A percentile compares a stretch with the other conserved stretches of the same genome.
These are phyloP conservation scores for Brevimyrus niger DNA, from an alignment of 2,113 vertebrate genomes.

Conservation along the genomic window DNA sequence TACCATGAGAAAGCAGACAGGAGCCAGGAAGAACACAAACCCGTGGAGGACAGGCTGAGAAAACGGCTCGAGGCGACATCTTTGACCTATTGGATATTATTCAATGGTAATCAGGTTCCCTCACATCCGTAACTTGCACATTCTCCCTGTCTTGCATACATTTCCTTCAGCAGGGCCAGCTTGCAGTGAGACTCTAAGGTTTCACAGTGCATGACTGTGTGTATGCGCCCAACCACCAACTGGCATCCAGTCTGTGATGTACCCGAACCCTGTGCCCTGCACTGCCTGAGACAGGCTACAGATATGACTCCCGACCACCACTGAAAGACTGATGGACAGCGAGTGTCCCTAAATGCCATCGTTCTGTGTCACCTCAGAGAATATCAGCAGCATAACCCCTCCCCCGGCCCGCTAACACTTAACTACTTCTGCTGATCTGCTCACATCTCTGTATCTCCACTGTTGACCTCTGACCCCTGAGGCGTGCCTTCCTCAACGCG, in stretches of 20 bases:
- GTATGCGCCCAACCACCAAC: neutral
- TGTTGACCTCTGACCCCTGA: conserved; percentile 18
- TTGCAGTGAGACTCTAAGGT: neutral
- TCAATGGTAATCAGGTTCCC: neutral
- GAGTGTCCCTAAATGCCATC: conserved; percentile 7
- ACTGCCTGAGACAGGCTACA: neutral
- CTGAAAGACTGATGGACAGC: neutral
- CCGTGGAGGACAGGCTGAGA: neutral
- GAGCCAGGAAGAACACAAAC: neutral
- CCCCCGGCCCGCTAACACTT: neutral
- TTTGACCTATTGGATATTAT: neutral
- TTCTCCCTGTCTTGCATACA: neutral
- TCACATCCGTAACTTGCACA: neutral
- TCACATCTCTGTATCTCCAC: conserved; percentile 8
- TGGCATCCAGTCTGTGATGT: neutral
- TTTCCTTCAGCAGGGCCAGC: neutral
- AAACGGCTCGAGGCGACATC: conserved; percentile 7
- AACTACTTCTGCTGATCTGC: conserved; percentile 1
- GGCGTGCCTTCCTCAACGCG: neutral
- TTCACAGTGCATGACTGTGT: neutral
- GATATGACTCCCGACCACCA: neutral
- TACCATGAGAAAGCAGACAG: neutral
- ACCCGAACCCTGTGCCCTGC: neutral
- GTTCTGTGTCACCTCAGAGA: neutral
- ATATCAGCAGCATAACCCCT: conserved; percentile 12